phyloP scores from a whole-genome alignment of 2,797 vertebrate species.

The Neosilurus hyrtlii region DNA sequence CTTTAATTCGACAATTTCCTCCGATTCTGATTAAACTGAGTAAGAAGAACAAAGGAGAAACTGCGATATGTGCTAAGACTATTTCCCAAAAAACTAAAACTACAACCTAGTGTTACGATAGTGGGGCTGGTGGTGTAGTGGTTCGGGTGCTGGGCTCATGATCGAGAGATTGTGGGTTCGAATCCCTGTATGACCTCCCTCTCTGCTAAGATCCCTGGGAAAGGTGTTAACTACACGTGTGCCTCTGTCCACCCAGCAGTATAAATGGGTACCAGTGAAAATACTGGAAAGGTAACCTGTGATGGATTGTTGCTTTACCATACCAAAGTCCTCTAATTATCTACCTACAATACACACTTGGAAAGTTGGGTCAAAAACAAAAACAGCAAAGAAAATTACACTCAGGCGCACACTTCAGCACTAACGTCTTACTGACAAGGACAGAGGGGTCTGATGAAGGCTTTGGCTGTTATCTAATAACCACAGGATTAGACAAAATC shows the following conservation, averaged over 20 bases:
- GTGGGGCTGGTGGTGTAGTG: too few species aligned
- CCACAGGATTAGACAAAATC: conserved; percentile 35
- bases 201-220: too few species aligned
- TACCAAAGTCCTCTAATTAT: background rate
- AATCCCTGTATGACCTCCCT: too few species aligned
- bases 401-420: background rate
- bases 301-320: too few species aligned
- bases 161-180: too few species aligned
- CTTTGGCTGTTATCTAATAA: conserved; percentile 32
- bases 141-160: too few species aligned
- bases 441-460: conserved; percentile 31
- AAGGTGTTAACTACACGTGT: too few species aligned
- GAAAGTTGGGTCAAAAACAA: background rate
- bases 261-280: too few species aligned
- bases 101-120: background rate
- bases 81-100: background rate
- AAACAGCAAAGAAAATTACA: background rate
- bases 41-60: background rate
- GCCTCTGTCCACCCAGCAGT: too few species aligned
- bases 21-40: too few species aligned
- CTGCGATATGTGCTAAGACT: background rate
- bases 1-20: too few species aligned
- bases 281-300: too few species aligned
- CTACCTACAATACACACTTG: background rate
- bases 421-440: background rate